These are phyloP conservation scores for Euura saliciscinereae DNA, from an alignment of 1,140 invertebrate genomes.

Conservation along the genomic window DNA sequence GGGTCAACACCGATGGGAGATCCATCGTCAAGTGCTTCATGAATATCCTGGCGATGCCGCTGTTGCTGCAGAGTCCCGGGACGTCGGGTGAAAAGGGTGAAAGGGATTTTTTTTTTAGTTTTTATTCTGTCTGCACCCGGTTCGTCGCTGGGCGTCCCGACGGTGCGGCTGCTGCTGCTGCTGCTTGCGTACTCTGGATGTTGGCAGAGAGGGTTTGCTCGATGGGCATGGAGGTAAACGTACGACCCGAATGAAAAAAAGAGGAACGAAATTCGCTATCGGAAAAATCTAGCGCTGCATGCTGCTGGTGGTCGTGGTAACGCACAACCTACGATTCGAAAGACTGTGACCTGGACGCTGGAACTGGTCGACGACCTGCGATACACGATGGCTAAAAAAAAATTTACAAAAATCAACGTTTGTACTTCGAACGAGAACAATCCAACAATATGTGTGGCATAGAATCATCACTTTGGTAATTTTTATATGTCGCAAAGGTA, in stretches of 20 bases:
- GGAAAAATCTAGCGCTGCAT: constrained; percentile 51
- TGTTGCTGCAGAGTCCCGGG: too few relatives aligned
- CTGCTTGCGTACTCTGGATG: constrained; percentile 22
- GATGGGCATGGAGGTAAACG: constrained; percentile 19
- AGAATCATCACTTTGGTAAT: too few relatives aligned
- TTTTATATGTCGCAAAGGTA: too few relatives aligned
- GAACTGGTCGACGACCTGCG: neutral
- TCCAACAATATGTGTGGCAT: too few relatives aligned
- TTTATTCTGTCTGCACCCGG: constrained; percentile 53
- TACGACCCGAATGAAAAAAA: constrained; percentile 33
- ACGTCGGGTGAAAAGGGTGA: too few relatives aligned
- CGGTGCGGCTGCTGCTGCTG: constrained; percentile 39
- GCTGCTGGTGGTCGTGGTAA: neutral
- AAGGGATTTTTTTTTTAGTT: constrained; percentile 26
- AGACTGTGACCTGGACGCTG: neutral
- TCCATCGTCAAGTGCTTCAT: neutral
- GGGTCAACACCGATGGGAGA: neutral
- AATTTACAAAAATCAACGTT: neutral
- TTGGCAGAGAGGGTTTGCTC: neutral
- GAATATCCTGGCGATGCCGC: neutral
- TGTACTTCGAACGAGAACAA: too few relatives aligned
- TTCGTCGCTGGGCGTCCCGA: constrained; percentile 42
- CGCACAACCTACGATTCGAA: neutral
- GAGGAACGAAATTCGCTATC: constrained; percentile 51
- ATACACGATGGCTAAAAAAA: neutral